Percentiles rank a stretch among this genome's conserved stretches.
Conservation (phyloP, 23 tunicate genomes). For the Phallusia fumigata region DNA sequence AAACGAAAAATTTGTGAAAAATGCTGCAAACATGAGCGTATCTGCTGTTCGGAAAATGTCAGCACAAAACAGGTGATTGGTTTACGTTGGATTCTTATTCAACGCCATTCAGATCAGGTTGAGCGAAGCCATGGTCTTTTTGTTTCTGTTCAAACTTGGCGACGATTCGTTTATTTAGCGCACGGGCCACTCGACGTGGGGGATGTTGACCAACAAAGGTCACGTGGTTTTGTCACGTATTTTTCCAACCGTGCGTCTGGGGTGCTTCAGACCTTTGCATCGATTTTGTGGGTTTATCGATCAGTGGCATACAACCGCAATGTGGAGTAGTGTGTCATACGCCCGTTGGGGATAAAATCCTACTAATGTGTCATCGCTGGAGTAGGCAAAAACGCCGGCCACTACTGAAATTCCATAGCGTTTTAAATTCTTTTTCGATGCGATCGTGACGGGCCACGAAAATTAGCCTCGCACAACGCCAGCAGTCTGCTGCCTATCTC, state of each 20-base stretch:
- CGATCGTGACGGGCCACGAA: background rate
- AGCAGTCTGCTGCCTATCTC: background rate
- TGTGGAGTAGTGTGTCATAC: background rate
- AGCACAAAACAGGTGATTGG: no score
- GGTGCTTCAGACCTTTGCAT: background rate
- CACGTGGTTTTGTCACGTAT: slow-evolving; percentile 9
- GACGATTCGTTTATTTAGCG: background rate
- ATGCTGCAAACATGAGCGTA: no score
- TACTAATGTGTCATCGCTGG: no score
- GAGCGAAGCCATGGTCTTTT: no score
- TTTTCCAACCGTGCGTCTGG: background rate
- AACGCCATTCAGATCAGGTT: no score
- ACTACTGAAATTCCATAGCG: no score
- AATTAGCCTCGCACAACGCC: background rate
- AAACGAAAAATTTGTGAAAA: no score
- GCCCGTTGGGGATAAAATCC: background rate
- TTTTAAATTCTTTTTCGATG: no score
- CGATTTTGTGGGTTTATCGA: background rate
- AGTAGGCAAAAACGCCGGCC: no score
- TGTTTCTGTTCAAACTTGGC: no score
- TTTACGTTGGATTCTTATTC: no score
- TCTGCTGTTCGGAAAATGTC: no score
- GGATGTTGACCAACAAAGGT: slow-evolving; percentile 8
- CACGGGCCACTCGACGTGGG: slow-evolving; percentile 10
- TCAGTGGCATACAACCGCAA: background rate